Evolutionary conservation across 2,113 vertebrate species (phyloP).

Genomic region (Gavia stellata): DNA sequence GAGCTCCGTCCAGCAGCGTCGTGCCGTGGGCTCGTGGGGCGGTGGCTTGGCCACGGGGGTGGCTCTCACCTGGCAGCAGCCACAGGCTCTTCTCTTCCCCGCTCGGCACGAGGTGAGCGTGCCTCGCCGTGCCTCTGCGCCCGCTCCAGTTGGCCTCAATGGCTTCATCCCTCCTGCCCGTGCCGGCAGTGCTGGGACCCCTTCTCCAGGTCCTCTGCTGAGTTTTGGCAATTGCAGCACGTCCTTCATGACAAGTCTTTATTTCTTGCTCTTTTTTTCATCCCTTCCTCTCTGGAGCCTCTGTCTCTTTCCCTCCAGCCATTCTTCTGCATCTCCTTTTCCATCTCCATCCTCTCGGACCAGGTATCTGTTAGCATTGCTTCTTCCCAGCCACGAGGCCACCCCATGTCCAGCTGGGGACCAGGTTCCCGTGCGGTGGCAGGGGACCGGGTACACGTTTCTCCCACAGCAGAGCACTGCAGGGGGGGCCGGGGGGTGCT

Average conservation of each 20-base stretch:
- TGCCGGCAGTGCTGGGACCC: not conserved
- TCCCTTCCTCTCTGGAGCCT: not conserved
- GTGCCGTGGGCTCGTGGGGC: not conserved
- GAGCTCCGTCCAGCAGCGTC: not conserved
- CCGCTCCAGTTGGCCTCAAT: fast-evolving
- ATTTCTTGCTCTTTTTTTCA: not conserved
- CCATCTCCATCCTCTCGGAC: not conserved
- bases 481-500: not conserved
- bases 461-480: fast-evolving
- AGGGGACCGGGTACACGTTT: fast-evolving
- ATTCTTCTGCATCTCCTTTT: not conserved
- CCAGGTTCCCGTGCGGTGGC: fast-evolving
- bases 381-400: not conserved
- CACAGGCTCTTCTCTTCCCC: not conserved
- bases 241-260: fast-evolving
- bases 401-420: fast-evolving
- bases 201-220: not conserved
- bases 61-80: not conserved
- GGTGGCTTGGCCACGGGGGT: not conserved
- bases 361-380: not conserved
- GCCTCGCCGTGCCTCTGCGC: not conserved
- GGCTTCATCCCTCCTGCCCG: not conserved
- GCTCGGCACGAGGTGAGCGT: fast-evolving
- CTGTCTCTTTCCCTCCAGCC: not conserved
- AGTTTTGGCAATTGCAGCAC: not conserved